A percentile compares a stretch with the other conserved stretches of the same genome.
Evolutionary conservation across 2,113 vertebrate genomes (phyloP).

Genomic region (Polypterus senegalus): DNA sequence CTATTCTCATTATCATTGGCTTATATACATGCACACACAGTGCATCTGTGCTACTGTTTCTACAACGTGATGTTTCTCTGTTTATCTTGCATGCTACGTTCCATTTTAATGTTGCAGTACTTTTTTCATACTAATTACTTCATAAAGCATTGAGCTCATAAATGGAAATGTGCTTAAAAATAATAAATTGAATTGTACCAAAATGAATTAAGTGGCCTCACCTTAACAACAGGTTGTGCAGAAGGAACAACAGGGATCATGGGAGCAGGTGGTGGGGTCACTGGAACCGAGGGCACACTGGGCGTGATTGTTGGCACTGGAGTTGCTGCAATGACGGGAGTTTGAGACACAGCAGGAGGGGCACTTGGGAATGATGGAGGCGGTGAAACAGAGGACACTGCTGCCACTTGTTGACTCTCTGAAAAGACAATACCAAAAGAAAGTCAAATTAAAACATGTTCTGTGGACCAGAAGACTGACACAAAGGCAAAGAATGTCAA

Average conservation of each 20-base stretch:
- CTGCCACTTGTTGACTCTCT: constrained; percentile 56
- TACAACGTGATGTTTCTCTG: too few relatives aligned
- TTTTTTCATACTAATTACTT: too few relatives aligned
- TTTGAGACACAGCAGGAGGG: constrained; percentile 67
- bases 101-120: too few relatives aligned
- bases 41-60: too few relatives aligned
- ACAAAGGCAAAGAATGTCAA: not conserved
- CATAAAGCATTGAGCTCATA: too few relatives aligned
- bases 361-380: constrained; percentile 66
- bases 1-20: too few relatives aligned
- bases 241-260: constrained; percentile 71
- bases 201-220: constrained; percentile 34
- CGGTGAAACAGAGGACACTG: constrained; percentile 71
- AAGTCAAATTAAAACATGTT: not conserved
- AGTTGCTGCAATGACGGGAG: constrained; percentile 80
- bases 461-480: not conserved
- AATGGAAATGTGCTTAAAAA: too few relatives aligned
- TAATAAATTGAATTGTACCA: too few relatives aligned
- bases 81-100: too few relatives aligned
- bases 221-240: constrained; percentile 78
- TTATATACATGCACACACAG: too few relatives aligned
- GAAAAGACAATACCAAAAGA: not conserved
- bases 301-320: constrained; percentile 74
- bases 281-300: constrained; percentile 45
- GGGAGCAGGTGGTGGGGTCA: constrained; percentile 32